phyloP scores from a whole-genome alignment of 2,888 invertebrate genomes.

The Aphidoletes aphidimyza region DNA sequence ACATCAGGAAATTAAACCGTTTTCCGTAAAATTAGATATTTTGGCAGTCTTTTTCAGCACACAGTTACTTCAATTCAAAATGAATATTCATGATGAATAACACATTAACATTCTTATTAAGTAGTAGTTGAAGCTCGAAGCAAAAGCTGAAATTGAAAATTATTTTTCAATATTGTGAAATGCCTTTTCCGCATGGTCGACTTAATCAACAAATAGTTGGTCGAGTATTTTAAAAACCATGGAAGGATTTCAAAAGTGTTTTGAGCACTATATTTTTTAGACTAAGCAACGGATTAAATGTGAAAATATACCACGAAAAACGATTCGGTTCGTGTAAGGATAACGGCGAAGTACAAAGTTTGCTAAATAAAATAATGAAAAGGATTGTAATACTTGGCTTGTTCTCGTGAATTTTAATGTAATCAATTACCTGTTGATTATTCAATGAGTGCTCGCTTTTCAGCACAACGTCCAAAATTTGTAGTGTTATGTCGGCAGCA shows the following conservation, averaged over 20 bases:
- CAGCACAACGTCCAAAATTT: slow-evolving; percentile 75
- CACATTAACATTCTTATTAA: slow-evolving; percentile 17
- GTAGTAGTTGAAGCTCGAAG: slow-evolving; percentile 13
- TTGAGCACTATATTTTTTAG: no score
- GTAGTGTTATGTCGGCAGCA: slow-evolving; percentile 70
- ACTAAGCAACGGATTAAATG: no score
- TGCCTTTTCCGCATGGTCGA: neutral
- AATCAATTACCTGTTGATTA: slow-evolving; percentile 74
- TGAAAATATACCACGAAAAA: no score
- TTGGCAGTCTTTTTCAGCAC: neutral
- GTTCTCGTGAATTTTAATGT: slow-evolving; percentile 1
- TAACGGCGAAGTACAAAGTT: no score
- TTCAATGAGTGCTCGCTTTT: slow-evolving; percentile 75
- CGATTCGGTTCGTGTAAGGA: no score
- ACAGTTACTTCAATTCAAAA: neutral
- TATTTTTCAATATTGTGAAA: neutral
- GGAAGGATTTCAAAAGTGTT: no score
- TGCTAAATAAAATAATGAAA: neutral
- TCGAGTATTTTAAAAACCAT: neutral
- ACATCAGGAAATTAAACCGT: neutral
- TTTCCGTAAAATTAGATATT: no score
- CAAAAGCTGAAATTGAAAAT: neutral
- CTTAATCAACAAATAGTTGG: neutral
- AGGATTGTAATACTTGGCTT: no score
- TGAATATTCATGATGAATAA: neutral